Conservation (phyloP, 2,113 vertebrate species). For the Catharus fuscescens region DNA sequence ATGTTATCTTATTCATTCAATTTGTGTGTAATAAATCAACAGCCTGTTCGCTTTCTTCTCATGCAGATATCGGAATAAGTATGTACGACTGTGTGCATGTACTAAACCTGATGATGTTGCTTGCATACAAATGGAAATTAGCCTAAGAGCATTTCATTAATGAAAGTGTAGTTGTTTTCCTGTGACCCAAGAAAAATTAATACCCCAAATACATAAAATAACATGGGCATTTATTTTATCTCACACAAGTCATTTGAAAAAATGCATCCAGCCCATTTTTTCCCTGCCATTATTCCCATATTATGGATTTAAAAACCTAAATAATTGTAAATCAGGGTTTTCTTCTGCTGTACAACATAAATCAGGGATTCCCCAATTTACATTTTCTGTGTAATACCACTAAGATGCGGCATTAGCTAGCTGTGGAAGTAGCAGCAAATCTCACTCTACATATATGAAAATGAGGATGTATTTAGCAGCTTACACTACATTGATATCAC, state of each 20-base stretch:
- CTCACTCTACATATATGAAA: not conserved
- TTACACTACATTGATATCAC: not conserved
- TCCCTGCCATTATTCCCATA: not conserved
- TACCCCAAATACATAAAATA: constrained; percentile 64
- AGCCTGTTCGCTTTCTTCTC: constrained; percentile 61
- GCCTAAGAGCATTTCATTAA: constrained; percentile 76
- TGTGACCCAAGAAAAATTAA: constrained; percentile 69
- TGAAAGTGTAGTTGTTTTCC: constrained; percentile 65
- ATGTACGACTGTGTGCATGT: constrained; percentile 55
- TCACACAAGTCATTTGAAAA: constrained; percentile 16
- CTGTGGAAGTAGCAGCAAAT: constrained; percentile 3
- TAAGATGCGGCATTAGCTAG: not conserved
- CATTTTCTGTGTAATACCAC: not conserved
- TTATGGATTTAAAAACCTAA: constrained; percentile 17
- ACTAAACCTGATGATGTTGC: constrained; percentile 63
- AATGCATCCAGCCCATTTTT: constrained; percentile 22
- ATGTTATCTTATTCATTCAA: constrained; percentile 81
- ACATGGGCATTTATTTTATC: constrained; percentile 30
- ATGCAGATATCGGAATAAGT: constrained; percentile 57
- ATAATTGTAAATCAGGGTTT: not conserved
- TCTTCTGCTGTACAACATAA: not conserved
- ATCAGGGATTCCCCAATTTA: not conserved
- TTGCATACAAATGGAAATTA: constrained; percentile 82
- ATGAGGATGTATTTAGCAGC: constrained; percentile 15
- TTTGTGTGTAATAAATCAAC: constrained; percentile 80